Conservation (phyloP, 2,113 vertebrate species). For the Mola mola region DNA sequence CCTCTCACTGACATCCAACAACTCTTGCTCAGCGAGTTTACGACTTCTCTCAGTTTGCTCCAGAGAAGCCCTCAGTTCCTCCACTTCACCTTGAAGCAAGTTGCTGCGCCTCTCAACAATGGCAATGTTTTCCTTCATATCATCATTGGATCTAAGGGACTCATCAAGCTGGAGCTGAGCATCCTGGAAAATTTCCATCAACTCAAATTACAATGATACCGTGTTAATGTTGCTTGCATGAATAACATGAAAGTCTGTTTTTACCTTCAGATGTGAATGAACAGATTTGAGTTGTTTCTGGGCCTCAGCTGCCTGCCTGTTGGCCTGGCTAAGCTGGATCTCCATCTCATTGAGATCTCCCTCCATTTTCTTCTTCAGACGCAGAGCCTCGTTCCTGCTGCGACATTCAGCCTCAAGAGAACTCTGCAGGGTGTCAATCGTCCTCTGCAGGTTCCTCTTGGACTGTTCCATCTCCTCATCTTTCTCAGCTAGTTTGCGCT, state of each 20-base stretch:
- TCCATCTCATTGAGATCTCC: conserved; percentile 83
- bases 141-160: conserved; percentile 73
- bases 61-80: conserved; percentile 82
- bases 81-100: conserved; percentile 84
- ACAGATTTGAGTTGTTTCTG: conserved; percentile 89
- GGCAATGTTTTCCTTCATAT: conserved; percentile 86
- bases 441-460: conserved; percentile 88
- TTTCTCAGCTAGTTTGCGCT: conserved; percentile 88
- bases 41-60: conserved; percentile 85
- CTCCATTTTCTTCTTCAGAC: conserved; percentile 84
- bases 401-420: conserved; percentile 89
- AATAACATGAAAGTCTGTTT: too few relatives aligned
- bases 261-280: conserved; percentile 89
- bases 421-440: conserved; percentile 87
- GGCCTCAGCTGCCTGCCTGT: conserved; percentile 82
- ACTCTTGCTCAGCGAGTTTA: conserved; percentile 86
- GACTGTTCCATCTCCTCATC: conserved; percentile 92
- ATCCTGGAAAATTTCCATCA: conserved; percentile 78
- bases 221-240: too few relatives aligned
- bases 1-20: conserved; percentile 86
- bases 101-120: conserved; percentile 84
- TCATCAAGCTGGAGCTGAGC: conserved; percentile 86
- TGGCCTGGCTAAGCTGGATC: conserved; percentile 82
- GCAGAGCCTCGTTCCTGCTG: conserved; percentile 87
- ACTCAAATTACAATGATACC: too few relatives aligned